Percentiles rank a stretch among this genome's conserved stretches.
Evolutionary conservation across 2,797 vertebrate species (phyloP).

Genomic region (Sebastes hopkinsi): DNA sequence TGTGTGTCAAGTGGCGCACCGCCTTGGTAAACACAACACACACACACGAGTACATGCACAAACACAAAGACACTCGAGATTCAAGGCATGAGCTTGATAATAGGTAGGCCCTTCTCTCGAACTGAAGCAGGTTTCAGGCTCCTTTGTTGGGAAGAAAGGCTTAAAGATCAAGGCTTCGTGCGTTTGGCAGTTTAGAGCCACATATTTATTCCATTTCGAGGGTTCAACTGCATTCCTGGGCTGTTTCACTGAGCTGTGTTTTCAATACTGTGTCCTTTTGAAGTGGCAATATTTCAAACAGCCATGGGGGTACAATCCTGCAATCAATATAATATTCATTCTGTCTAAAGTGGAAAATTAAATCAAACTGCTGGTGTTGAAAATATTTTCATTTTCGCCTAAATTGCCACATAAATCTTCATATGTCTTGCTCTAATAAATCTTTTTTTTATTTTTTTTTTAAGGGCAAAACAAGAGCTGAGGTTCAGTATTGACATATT

Average conservation of each 20-base stretch:
- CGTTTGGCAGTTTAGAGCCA: conserved; percentile 41
- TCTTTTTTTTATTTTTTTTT: conserved; percentile 16
- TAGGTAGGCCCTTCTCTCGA: conserved; percentile 3
- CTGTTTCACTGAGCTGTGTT: conserved; percentile 32
- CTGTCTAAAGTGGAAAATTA: conserved; percentile 6
- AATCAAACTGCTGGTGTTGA: conserved; percentile 28
- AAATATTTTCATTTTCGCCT: conserved; percentile 38
- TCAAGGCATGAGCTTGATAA: conserved; percentile 22
- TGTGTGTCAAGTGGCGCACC: neutral
- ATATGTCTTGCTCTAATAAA: conserved; percentile 43
- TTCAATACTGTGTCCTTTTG: conserved; percentile 51
- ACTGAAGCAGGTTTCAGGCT: conserved; percentile 30
- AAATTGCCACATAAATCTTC: conserved; percentile 39
- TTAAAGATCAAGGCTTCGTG: conserved; percentile 63
- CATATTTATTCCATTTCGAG: conserved; percentile 67
- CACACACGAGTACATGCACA: neutral
- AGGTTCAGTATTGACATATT: neutral
- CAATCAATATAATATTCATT: neutral
- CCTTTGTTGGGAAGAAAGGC: conserved; percentile 52
- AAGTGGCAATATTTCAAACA: conserved; percentile 24
- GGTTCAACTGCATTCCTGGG: conserved; percentile 57
- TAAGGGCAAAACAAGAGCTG: neutral
- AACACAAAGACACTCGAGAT: conserved; percentile 21
- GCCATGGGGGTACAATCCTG: conserved; percentile 1
- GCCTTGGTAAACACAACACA: conserved; percentile 32